Percentiles rank a stretch among this genome's conserved stretches.
These are phyloP conservation scores for Calyptommatus sinebrachiatus DNA, from an alignment of 2,113 vertebrate species.

Conservation along the genomic window DNA sequence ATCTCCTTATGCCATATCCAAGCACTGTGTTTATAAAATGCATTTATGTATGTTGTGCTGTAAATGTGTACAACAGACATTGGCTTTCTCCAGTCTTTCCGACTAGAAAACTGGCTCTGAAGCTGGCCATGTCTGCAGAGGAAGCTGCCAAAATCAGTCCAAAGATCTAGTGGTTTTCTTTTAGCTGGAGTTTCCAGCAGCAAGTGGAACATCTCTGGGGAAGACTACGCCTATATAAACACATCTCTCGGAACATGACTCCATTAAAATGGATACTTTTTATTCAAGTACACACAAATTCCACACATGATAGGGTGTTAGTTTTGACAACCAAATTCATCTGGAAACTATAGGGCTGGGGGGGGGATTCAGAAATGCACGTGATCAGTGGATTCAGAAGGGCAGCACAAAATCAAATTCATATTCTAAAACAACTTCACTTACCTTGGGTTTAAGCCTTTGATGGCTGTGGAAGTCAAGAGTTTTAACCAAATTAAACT, in stretches of 20 bases:
- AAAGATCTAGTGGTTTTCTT: slow-evolving; percentile 1
- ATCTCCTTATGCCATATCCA: slow-evolving; percentile 34
- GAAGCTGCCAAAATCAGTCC: background rate
- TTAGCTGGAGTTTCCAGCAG: background rate
- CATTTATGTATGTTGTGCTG: background rate
- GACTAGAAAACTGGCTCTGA: background rate
- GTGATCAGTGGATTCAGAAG: background rate
- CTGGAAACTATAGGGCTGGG: background rate
- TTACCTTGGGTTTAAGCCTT: background rate
- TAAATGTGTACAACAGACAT: background rate
- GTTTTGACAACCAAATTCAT: no score
- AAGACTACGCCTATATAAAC: background rate
- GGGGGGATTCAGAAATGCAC: background rate
- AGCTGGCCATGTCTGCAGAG: background rate
- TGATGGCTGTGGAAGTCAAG: no score
- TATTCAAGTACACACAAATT: background rate
- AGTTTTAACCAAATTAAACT: no score
- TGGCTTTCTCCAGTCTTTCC: background rate
- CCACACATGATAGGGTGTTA: background rate
- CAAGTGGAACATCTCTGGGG: background rate
- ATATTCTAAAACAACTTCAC: background rate
- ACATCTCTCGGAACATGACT: background rate
- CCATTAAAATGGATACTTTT: background rate
- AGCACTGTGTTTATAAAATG: background rate
- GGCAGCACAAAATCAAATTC: background rate